Evolutionary conservation across 2,888 invertebrate species (phyloP).

Genomic region (Eristalinus aeneus): DNA sequence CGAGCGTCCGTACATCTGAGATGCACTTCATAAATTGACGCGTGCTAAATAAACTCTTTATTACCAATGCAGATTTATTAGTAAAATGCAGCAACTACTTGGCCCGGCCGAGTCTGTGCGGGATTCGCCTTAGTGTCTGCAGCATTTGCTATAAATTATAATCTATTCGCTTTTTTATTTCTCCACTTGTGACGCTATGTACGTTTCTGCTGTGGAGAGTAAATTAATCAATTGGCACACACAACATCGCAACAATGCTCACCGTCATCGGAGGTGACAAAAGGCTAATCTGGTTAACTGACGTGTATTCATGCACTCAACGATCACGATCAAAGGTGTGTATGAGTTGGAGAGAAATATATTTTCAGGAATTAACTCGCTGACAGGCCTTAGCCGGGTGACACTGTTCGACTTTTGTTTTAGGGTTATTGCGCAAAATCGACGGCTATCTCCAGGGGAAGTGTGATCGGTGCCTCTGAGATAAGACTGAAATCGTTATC

Average conservation of each 20-base stretch:
- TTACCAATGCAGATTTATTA: conserved; percentile 70
- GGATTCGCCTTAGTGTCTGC: conserved; percentile 46
- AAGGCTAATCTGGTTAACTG: conserved; percentile 52
- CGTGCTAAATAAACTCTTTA: conserved; percentile 70
- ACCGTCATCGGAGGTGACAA: conserved; percentile 49
- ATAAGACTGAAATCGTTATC: conserved; percentile 6
- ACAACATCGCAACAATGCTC: not conserved
- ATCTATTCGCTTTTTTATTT: conserved; percentile 30
- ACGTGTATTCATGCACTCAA: conserved; percentile 49
- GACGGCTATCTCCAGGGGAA: not conserved
- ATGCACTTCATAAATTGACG: conserved; percentile 68
- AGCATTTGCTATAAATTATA: conserved; percentile 36
- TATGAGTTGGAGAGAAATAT: conserved; percentile 7
- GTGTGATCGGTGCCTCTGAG: not conserved
- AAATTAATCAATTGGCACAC: conserved; percentile 62
- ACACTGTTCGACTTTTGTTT: conserved; percentile 5
- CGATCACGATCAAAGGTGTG: conserved; percentile 3
- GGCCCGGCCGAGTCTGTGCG: conserved; percentile 17
- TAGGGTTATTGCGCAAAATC: conserved; percentile 8
- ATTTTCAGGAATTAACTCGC: conserved; percentile 33
- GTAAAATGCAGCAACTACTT: conserved; percentile 36
- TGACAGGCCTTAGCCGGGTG: not conserved
- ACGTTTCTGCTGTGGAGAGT: conserved; percentile 30
- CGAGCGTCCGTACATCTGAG: not conserved
- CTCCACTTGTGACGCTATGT: conserved; percentile 13